Conservation (phyloP, 2,797 vertebrate genomes). For the Karalla daura region DNA sequence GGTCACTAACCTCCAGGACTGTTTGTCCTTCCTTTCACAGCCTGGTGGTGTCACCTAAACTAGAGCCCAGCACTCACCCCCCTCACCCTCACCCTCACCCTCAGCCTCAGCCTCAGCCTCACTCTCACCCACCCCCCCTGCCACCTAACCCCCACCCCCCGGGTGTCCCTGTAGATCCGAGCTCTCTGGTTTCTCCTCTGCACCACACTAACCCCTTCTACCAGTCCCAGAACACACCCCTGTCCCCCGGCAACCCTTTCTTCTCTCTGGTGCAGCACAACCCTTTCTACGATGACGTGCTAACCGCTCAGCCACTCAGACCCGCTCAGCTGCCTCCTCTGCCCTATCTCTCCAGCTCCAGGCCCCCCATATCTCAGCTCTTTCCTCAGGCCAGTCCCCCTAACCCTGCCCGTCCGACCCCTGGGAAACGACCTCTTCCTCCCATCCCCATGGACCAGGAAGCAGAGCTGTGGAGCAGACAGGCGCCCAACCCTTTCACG, state of each 20-base stretch:
- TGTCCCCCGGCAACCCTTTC: conserved; percentile 89
- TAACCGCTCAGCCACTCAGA: conserved; percentile 85
- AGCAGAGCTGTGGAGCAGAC: conserved; percentile 16
- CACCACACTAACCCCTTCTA: conserved; percentile 84
- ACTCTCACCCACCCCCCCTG: conserved; percentile 69
- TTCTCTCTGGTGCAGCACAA: conserved; percentile 88
- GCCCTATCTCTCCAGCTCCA: conserved; percentile 89
- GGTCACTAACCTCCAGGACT: conserved; percentile 87
- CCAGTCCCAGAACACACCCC: conserved; percentile 72
- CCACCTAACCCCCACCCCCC: conserved; percentile 58
- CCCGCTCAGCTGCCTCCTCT: conserved; percentile 87
- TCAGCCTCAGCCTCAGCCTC: conserved; percentile 44
- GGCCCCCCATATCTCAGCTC: conserved; percentile 78
- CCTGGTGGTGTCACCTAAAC: conserved; percentile 90
- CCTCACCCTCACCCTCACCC: conserved; percentile 71
- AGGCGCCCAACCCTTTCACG: conserved; percentile 64
- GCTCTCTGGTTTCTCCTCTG: conserved; percentile 73
- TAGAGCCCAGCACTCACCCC: conserved; percentile 86
- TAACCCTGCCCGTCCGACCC: conserved; percentile 32
- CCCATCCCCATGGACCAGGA: conserved; percentile 5
- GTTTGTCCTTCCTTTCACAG: conserved; percentile 94
- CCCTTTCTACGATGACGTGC: conserved; percentile 88
- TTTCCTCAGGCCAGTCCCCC: conserved; percentile 65
- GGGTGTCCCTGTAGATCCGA: conserved; percentile 67
- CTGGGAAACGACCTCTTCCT: conserved; percentile 28